Conservation (phyloP, 2,797 vertebrate genomes). For the Pangasius macronema region DNA sequence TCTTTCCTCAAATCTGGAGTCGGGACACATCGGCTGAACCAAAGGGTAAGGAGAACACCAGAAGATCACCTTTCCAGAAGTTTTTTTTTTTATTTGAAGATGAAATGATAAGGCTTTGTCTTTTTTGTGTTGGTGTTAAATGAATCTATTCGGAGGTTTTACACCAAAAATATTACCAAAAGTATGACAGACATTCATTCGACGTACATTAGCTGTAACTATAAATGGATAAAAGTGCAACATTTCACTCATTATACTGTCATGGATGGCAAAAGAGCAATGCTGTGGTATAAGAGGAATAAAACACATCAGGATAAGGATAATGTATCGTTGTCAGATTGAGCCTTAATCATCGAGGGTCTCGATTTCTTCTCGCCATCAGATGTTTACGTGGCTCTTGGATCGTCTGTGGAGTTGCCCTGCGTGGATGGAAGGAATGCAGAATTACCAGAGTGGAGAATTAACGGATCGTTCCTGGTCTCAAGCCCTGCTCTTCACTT, state of each 20-base stretch:
- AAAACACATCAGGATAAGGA: background rate
- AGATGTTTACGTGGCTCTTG: constrained; percentile 56
- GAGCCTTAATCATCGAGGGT: background rate
- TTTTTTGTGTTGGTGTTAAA: background rate
- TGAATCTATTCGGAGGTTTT: background rate
- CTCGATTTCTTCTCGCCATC: constrained; percentile 5
- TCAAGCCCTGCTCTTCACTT: constrained; percentile 44
- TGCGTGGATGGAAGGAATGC: constrained; percentile 37
- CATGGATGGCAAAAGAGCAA: background rate
- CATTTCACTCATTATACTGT: background rate
- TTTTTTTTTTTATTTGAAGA: constrained; percentile 3
- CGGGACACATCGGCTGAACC: background rate
- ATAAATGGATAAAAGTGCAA: background rate
- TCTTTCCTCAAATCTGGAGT: constrained; percentile 12
- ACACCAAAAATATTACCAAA: background rate
- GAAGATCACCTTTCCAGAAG: constrained; percentile 11
- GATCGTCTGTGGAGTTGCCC: constrained; percentile 51
- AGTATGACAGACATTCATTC: background rate
- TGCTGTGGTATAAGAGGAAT: too few relatives aligned
- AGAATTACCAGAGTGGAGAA: constrained; percentile 51
- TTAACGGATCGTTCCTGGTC: constrained; percentile 45
- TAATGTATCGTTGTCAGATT: background rate
- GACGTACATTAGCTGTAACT: background rate
- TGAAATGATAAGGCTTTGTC: background rate
- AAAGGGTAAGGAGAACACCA: constrained; percentile 43